These are phyloP conservation scores for Galerucella pusilla DNA, from an alignment of 2,888 invertebrate species.

Conservation along the genomic window DNA sequence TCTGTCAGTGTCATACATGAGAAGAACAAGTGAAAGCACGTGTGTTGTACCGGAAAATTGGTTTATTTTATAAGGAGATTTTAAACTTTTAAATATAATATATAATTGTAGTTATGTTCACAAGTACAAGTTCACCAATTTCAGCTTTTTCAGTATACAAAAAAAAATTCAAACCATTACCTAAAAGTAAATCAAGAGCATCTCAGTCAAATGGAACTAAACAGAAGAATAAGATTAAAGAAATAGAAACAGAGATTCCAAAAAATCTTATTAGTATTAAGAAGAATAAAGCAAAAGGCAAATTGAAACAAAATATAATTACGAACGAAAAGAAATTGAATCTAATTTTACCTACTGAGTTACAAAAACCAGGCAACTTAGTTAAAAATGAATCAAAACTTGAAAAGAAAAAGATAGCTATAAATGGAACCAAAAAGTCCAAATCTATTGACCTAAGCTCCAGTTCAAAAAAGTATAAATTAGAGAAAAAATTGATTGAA, in stretches of 20 bases:
- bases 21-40: not conserved
- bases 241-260: constrained; percentile 3
- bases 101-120: constrained; percentile 19
- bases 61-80: no score
- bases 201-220: not conserved
- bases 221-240: constrained; percentile 8
- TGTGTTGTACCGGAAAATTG: not conserved
- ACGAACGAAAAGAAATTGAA: not conserved
- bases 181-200: constrained; percentile 2
- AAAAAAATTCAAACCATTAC: constrained; percentile 35
- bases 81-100: not conserved
- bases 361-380: not conserved
- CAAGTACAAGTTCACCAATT: constrained; percentile 16
- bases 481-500: not conserved
- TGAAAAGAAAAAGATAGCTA: not conserved
- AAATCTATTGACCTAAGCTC: not conserved
- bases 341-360: not conserved
- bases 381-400: not conserved
- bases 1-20: no score
- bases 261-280: constrained; percentile 6
- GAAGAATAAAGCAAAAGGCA: constrained; percentile 1
- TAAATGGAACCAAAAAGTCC: not conserved
- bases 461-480: not conserved
- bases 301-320: not conserved
- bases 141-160: constrained; percentile 47